Evolutionary conservation across 2,113 vertebrate species (phyloP).

Genomic region (Oncorhynchus tshawytscha): DNA sequence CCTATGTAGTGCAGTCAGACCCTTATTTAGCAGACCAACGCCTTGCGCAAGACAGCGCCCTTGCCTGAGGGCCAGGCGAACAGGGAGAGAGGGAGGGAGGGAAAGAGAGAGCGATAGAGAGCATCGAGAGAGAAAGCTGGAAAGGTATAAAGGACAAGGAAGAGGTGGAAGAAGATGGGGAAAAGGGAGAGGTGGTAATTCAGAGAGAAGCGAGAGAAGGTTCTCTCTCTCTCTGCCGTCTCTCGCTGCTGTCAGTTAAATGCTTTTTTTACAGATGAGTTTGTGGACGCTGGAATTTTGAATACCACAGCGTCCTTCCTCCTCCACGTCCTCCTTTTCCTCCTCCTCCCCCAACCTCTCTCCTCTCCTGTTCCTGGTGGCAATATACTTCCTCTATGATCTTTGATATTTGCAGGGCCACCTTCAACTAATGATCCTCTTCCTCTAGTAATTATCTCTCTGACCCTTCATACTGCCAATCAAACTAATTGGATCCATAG

Average conservation of each 20-base stretch:
- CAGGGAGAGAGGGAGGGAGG: background rate
- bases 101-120: constrained; percentile 1
- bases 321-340: constrained; percentile 30
- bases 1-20: constrained; percentile 37
- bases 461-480: background rate
- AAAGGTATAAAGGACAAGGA: constrained; percentile 21
- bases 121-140: constrained; percentile 1
- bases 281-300: constrained; percentile 51
- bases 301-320: constrained; percentile 36
- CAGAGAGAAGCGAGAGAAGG: constrained; percentile 11
- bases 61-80: constrained; percentile 2
- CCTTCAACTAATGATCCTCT: background rate
- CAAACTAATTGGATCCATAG: background rate
- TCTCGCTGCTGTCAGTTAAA: constrained; percentile 59
- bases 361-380: background rate
- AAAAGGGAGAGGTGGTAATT: constrained; percentile 13
- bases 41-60: constrained; percentile 43
- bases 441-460: background rate
- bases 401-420: background rate
- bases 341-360: constrained; percentile 24
- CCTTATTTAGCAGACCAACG: constrained; percentile 58
- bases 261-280: constrained; percentile 60
- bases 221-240: constrained; percentile 30
- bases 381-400: background rate
- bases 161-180: constrained; percentile 14